A percentile compares a stretch with the other conserved stretches of the same genome.
Conservation (phyloP, 1,140 invertebrate genomes). For the Galendromus occidentalis region DNA sequence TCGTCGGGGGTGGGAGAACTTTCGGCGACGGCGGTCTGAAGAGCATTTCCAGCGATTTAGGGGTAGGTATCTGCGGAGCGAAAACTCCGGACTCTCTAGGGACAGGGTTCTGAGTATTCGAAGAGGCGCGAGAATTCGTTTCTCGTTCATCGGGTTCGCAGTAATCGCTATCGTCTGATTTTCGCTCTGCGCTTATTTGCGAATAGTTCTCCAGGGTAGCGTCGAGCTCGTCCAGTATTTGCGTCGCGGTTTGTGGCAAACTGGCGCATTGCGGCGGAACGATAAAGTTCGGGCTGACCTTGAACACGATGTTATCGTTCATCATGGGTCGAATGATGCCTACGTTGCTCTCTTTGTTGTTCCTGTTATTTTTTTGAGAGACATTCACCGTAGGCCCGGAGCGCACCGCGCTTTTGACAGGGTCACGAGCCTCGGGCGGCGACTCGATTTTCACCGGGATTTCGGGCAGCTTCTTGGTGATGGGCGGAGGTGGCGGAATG, state of each 20-base stretch:
- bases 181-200: neutral
- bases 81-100: neutral
- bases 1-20: neutral
- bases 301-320: neutral
- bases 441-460: too few relatives aligned
- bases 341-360: too few relatives aligned
- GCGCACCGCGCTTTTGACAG: too few relatives aligned
- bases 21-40: neutral
- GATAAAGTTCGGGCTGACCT: conserved; percentile 5
- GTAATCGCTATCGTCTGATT: neutral
- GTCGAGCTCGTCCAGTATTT: conserved; percentile 1
- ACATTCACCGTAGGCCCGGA: too few relatives aligned
- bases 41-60: conserved; percentile 7
- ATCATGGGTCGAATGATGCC: too few relatives aligned
- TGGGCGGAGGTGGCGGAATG: too few relatives aligned
- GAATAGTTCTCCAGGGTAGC: neutral
- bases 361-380: too few relatives aligned
- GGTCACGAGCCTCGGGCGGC: too few relatives aligned
- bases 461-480: too few relatives aligned
- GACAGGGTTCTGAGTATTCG: neutral
- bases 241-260: neutral
- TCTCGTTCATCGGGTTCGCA: neutral
- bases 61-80: neutral
- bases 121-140: neutral
- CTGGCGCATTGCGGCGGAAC: neutral